Base-by-base conservation (phyloP, 1,140 invertebrate species). In the Chironomus striatipennis region DNA sequence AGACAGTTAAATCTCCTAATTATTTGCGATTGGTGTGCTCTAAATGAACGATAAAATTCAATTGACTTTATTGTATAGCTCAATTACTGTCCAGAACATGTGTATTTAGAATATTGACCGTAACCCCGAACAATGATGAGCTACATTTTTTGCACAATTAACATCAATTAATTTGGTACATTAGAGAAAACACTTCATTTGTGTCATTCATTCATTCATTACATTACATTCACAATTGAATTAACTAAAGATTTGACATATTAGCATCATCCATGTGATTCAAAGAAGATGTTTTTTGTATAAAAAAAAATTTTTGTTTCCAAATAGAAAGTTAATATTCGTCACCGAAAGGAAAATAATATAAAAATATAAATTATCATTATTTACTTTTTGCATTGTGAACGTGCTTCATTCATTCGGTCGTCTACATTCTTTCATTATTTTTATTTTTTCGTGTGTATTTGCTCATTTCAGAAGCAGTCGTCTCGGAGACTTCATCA, bases 141-240 rank as follows among this genome's bases (percentile, higher is more conserved):
- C n/a, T n/a, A 20, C 18, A 21, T 17, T 18, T 70, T 70, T 70
- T 70, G n/a, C 12, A 17, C 65, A 70, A 70, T 70, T 70, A 70
- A 70, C 65, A 20, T 70, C 65, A 70, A 70, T 70, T 70, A 70
- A 70, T 20, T 21, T 70, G 65, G 17, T 57, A 57, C 47, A n/a
- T 57, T 47, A 57, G n/a, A 5, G 47, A n/a, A 5, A 57, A n/a
- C 47, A n/a, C 47, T 57, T 12, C 12, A 57, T 57, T 57, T 57
- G 12, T 57, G 47, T n/a, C n/a, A n/a, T 57, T 5, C n/a, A 47
- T 10, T 47, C 2, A 12, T 8, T 47, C 8, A 12, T 47, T 47
- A 15, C 9, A 57, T 57, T 15, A 1, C 24, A 34, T n/a, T 15
- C 12, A 15, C 47, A 57, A 5, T 57, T 57, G 47, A n/a, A n/a